Evolutionary conservation across 2,113 vertebrate species (phyloP).

Genomic region (Pelodiscus sinensis): DNA sequence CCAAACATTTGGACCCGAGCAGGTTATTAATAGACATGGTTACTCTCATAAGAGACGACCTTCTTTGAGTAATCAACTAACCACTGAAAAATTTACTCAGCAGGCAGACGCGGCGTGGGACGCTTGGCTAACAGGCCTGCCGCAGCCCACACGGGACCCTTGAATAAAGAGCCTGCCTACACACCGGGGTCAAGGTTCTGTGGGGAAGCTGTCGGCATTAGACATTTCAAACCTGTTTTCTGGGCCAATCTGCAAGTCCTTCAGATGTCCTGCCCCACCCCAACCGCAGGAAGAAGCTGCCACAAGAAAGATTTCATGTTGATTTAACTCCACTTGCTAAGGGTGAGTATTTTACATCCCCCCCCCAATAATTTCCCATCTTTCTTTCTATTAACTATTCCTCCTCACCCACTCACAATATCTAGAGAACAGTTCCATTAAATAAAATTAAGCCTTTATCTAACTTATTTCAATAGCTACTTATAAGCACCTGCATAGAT

Average conservation of each 20-base stretch:
- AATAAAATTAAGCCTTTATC: not conserved
- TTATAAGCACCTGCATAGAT: not conserved
- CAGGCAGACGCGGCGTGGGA: not conserved
- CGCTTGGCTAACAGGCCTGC: fast-evolving
- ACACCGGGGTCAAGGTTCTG: fast-evolving
- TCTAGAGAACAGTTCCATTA: not conserved
- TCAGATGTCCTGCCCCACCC: not conserved
- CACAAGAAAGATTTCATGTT: not conserved
- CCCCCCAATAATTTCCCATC: not conserved
- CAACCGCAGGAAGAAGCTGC: not conserved
- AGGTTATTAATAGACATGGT: constrained; percentile 9
- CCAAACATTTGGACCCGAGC: not conserved
- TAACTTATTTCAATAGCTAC: not conserved
- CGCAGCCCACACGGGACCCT: not conserved
- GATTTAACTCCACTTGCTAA: not conserved
- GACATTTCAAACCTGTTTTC: not conserved
- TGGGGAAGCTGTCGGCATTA: not conserved
- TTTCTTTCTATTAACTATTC: not conserved
- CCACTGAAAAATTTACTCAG: constrained; percentile 3
- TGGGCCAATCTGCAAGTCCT: not conserved
- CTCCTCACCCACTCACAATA: not conserved
- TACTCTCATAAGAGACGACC: constrained; percentile 12
- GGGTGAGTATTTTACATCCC: not conserved
- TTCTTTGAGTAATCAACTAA: not conserved
- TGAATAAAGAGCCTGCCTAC: not conserved